phyloP scores from a whole-genome alignment of 2,113 vertebrate species.

The Zapornia atra region DNA sequence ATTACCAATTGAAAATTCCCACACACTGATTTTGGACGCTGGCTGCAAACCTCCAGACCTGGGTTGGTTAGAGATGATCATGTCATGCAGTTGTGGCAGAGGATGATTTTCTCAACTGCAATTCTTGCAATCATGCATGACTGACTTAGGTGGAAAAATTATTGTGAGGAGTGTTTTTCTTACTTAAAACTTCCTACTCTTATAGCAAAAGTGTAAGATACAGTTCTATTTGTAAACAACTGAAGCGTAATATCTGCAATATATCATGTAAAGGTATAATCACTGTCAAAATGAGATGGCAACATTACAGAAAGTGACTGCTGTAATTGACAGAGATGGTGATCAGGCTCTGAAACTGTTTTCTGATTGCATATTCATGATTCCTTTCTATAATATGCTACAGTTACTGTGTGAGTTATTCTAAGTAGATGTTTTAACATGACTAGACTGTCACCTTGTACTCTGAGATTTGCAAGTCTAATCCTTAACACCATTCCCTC shows the following conservation, averaged over 20 bases:
- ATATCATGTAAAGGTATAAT: conserved; percentile 75
- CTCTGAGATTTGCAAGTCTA: conserved; percentile 73
- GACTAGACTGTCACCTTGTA: conserved; percentile 69
- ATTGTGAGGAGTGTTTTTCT: conserved; percentile 60
- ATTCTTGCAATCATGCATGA: not conserved
- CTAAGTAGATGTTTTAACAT: conserved; percentile 71
- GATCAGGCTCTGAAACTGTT: conserved; percentile 71
- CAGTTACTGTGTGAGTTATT: conserved; percentile 71
- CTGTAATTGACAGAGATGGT: conserved; percentile 75
- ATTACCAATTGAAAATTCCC: not conserved
- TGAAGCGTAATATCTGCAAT: conserved; percentile 68
- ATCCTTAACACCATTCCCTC: conserved; percentile 55
- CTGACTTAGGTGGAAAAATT: conserved; percentile 54
- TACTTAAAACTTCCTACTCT: conserved; percentile 55
- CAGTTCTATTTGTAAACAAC: conserved; percentile 77
- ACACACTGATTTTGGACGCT: not conserved
- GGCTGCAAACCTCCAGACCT: not conserved
- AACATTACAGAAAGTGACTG: conserved; percentile 67
- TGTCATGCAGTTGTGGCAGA: not conserved
- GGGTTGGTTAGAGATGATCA: not conserved
- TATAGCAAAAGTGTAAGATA: conserved; percentile 45
- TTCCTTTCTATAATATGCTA: conserved; percentile 62
- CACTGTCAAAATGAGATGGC: conserved; percentile 76
- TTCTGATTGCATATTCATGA: conserved; percentile 81
- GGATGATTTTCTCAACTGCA: not conserved